Percentiles rank a stretch among this genome's conserved stretches.
Conservation (phyloP, 2,888 invertebrate genomes). For the Acanthosepion esculentum region DNA sequence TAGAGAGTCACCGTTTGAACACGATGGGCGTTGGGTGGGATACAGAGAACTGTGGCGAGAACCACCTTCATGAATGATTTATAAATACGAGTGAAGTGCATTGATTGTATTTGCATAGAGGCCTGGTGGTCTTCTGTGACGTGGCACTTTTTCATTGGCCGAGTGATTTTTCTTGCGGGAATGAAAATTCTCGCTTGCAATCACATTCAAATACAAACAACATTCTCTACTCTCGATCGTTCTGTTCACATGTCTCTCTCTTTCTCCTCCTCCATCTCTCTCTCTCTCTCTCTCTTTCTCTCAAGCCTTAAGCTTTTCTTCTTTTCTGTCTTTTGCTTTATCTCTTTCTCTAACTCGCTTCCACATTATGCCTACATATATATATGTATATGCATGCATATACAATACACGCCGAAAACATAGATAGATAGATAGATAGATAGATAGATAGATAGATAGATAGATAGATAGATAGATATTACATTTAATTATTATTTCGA, state of each 20-base stretch:
- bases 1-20: background rate
- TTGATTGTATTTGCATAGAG: background rate
- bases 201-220: background rate
- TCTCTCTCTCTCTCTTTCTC: background rate
- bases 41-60: background rate
- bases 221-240: background rate
- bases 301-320: background rate
- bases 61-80: background rate
- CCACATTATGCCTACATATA: too few relatives aligned
- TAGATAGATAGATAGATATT: too few relatives aligned
- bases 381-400: too few relatives aligned
- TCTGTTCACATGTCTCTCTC: background rate
- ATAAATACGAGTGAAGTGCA: background rate
- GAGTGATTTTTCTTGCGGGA: slow-evolving; percentile 4
- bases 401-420: too few relatives aligned
- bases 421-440: too few relatives aligned
- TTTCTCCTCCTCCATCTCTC: background rate
- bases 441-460: too few relatives aligned
- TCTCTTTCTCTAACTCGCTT: background rate
- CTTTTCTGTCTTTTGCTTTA: background rate
- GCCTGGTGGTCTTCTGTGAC: background rate
- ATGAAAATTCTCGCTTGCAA: background rate
- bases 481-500: too few relatives aligned
- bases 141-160: background rate
- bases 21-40: background rate